Percentiles rank a stretch among this genome's conserved stretches.
Conservation (phyloP, 1,140 invertebrate genomes). For the Camponotus vicinus region DNA sequence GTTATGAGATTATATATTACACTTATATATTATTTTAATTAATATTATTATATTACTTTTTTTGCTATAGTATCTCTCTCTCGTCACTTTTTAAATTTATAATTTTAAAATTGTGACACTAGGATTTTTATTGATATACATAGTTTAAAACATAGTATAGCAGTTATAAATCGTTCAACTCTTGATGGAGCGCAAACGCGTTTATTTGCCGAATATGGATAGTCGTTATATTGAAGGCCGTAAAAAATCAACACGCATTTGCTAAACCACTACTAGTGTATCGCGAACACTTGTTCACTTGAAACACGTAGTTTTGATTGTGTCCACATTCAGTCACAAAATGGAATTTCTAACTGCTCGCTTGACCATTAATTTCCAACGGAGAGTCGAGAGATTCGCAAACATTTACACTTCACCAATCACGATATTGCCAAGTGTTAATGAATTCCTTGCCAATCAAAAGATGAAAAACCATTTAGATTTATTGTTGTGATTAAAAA, state of each 20-base stretch:
- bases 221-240: neutral
- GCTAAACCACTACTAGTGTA: neutral
- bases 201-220: neutral
- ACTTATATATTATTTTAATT: neutral
- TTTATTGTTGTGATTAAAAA: neutral
- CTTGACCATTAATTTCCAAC: constrained; percentile 44
- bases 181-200: neutral
- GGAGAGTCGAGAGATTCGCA: constrained; percentile 35
- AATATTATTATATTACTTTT: neutral
- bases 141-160: neutral
- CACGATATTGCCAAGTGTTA: constrained; percentile 9
- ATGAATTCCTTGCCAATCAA: constrained; percentile 9
- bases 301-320: neutral
- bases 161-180: neutral
- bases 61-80: neutral
- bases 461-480: constrained; percentile 5
- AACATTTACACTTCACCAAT: constrained; percentile 39
- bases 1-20: too few relatives aligned
- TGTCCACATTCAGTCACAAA: constrained; percentile 11
- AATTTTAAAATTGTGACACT: neutral
- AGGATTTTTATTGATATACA: neutral
- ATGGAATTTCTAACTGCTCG: constrained; percentile 40
- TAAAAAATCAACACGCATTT: constrained; percentile 34
- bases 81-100: too few relatives aligned
- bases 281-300: neutral